Conservation (phyloP, 2,113 vertebrate genomes). For the Erpornis zantholeuca region DNA sequence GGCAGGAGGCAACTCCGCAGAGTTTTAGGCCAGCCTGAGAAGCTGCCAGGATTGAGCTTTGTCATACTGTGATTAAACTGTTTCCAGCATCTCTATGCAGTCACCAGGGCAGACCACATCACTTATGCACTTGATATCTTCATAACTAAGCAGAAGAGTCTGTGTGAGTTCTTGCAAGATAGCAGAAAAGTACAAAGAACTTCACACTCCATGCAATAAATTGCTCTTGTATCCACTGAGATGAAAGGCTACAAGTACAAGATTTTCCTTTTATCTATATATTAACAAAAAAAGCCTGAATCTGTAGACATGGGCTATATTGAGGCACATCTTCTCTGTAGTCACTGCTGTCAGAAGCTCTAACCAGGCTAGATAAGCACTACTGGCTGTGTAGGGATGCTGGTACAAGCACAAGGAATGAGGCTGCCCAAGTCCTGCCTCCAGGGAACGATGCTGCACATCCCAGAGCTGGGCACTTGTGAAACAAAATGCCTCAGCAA, state of each 20-base stretch:
- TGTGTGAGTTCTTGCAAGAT: slow-evolving; percentile 43
- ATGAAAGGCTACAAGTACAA: slow-evolving; percentile 60
- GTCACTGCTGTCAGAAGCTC: slow-evolving; percentile 25
- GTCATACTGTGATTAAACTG: neutral
- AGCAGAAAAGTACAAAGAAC: slow-evolving; percentile 58
- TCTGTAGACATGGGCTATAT: neutral
- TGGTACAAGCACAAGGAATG: neutral
- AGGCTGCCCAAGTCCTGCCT: neutral
- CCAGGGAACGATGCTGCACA: neutral
- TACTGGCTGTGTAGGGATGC: neutral
- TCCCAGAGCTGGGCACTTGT: neutral
- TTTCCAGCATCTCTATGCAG: neutral
- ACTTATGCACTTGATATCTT: slow-evolving; percentile 11
- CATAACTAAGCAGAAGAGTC: slow-evolving; percentile 31
- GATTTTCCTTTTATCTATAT: slow-evolving; percentile 58
- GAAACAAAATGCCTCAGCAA: slow-evolving; percentile 23
- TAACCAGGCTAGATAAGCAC: neutral
- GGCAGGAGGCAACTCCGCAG: neutral
- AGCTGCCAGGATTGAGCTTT: neutral
- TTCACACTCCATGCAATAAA: slow-evolving; percentile 14
- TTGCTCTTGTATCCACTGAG: slow-evolving; percentile 26
- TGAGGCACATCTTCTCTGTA: neutral
- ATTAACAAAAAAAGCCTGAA: slow-evolving; percentile 48
- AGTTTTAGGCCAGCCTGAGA: neutral
- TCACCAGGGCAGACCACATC: neutral